phyloP scores from a whole-genome alignment of 2,113 vertebrate genomes.

The Myotis yumanensis region DNA sequence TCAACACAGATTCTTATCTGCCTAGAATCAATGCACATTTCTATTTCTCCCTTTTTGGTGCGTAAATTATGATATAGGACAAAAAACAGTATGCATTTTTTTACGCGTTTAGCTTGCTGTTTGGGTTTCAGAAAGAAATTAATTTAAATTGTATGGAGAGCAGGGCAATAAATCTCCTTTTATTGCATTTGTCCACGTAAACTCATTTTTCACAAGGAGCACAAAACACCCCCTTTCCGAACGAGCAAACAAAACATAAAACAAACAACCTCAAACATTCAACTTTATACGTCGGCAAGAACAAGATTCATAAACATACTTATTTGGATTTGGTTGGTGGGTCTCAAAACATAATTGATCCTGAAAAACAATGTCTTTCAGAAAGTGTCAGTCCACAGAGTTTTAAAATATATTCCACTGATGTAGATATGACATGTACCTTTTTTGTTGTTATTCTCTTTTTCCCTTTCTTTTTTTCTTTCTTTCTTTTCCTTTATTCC shows the following conservation, averaged over 20 bases:
- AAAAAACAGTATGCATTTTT: constrained; percentile 53
- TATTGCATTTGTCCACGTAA: constrained; percentile 53
- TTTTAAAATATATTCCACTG: background rate
- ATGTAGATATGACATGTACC: background rate
- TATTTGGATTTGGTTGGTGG: constrained; percentile 63
- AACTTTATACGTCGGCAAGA: constrained; percentile 40
- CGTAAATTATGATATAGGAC: constrained; percentile 65
- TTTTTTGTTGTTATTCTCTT: background rate
- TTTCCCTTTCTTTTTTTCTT: background rate
- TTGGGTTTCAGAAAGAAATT: constrained; percentile 62
- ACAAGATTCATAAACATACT: constrained; percentile 17
- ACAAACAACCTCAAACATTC: constrained; percentile 11
- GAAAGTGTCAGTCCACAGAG: constrained; percentile 54
- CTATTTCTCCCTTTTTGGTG: constrained; percentile 56
- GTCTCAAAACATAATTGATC: constrained; percentile 62
- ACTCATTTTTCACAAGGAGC: constrained; percentile 70
- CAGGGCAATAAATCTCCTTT: constrained; percentile 70
- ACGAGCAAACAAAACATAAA: constrained; percentile 58
- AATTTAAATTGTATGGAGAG: constrained; percentile 68
- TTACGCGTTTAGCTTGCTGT: constrained; percentile 58
- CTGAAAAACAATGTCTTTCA: constrained; percentile 75
- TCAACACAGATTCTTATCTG: constrained; percentile 77
- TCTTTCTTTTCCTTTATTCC: background rate
- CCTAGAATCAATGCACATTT: constrained; percentile 71
- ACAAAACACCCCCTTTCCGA: constrained; percentile 54